Base-by-base conservation (phyloP, 2,113 vertebrate species). In the Malurus cyaneus region DNA sequence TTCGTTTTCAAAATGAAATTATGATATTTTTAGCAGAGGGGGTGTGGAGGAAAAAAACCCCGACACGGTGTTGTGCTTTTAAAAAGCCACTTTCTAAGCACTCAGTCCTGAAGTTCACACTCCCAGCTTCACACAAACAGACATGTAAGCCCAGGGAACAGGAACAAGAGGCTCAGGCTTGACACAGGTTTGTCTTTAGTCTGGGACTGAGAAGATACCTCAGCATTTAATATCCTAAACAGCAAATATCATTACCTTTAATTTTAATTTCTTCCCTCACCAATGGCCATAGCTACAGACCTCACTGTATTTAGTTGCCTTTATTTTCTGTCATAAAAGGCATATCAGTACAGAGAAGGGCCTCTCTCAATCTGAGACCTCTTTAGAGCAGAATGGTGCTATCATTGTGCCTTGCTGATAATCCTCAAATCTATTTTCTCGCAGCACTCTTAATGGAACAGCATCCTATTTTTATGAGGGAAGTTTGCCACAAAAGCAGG, bases 401-500 rank as follows among this genome's bases (percentile, higher is more conserved):
- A 74, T 46, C 39, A 71, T 19, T 3, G 2, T 80, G 72, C 41
- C 49, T 90, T 83, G 21, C 34, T 88, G 34, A 56, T 80, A 93
- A 95, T 84, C 24, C 32, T 71, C n/a, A 71, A 83, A 78, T 80
- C 44, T 88, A 9, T 83, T 82, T 82, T 66, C 56, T 71, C 91
- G 56, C 50, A 73, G 71, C 60, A 49, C 17, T 72, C 44, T 42
- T 92, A 92, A 73, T 92, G 86, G 71, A 96, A 88, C 56, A 94
- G 86, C 79, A 88, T 90, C 76, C 52, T 95, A 88, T 86, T 90
- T 83, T 85, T 83, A 64, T 7, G 18, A 86, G 34, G 28, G 47
- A 44, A 94, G 32, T 86, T 93, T 92, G 64, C 82, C 92, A 88
- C 85, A 94, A 86, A 95, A 88, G 88, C 92, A 90, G 64, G 52